Evolutionary conservation across 1,140 invertebrate species (phyloP).

Genomic region (Drosophila saltans): DNA sequence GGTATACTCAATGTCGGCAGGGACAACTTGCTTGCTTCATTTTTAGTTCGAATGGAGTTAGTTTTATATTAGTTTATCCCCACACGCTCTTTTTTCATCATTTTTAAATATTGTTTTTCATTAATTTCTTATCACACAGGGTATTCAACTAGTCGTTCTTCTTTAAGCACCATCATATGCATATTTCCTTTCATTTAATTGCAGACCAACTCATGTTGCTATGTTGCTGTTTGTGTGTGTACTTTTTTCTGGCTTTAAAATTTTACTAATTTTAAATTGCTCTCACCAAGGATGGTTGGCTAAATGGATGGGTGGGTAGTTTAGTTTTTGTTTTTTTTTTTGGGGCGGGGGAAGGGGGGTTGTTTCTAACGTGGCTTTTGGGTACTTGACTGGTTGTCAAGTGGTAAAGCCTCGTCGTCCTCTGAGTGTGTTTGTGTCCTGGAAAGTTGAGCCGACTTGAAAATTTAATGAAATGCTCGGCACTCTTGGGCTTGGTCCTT

Average conservation of each 20-base stretch:
- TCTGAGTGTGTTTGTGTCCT: slow-evolving; percentile 24
- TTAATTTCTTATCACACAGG: background rate
- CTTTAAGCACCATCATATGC: background rate
- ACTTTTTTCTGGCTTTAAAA: slow-evolving; percentile 56
- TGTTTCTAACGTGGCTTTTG: slow-evolving; percentile 22
- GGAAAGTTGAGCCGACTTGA: slow-evolving; percentile 70
- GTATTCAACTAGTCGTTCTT: background rate
- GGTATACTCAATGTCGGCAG: no score
- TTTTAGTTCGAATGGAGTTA: no score
- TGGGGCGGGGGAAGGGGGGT: background rate
- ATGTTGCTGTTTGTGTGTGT: slow-evolving; percentile 10
- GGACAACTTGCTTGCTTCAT: no score
- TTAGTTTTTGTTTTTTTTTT: background rate
- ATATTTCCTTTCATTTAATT: slow-evolving; percentile 57
- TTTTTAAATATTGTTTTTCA: no score
- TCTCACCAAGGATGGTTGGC: slow-evolving; percentile 26
- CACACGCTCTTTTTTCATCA: no score
- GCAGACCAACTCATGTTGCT: slow-evolving; percentile 65
- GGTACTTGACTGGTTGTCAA: slow-evolving; percentile 28
- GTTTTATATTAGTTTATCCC: no score
- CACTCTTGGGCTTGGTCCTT: slow-evolving; percentile 27
- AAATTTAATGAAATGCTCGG: slow-evolving; percentile 75
- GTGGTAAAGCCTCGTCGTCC: slow-evolving; percentile 16
- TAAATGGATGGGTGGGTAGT: background rate
- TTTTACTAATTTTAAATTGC: slow-evolving; percentile 77